These are phyloP conservation scores for Cairina moschata DNA, from an alignment of 2,113 vertebrate species.

Conservation along the genomic window DNA sequence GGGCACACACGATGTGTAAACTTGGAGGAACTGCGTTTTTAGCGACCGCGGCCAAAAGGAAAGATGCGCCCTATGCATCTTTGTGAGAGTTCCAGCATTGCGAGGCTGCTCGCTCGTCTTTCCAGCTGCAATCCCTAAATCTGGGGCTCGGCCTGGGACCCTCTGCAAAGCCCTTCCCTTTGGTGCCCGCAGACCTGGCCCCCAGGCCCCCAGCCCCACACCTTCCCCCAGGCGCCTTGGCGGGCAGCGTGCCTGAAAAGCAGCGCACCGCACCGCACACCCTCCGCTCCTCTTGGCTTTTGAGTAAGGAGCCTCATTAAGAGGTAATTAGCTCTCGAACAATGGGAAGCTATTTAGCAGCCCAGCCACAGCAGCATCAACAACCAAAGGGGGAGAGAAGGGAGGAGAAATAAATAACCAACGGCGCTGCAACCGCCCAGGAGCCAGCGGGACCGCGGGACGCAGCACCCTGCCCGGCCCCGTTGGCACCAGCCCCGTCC, in stretches of 20 bases:
- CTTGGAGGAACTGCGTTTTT: rapidly evolving
- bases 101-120: too few relatives aligned
- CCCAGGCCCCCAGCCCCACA: neutral
- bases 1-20: rapidly evolving
- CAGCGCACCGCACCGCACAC: neutral
- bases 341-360: slow-evolving; percentile 66
- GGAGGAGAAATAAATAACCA: slow-evolving; percentile 40
- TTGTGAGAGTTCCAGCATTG: too few relatives aligned
- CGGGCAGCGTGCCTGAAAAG: neutral
- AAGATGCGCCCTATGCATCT: neutral
- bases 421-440: neutral
- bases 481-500: rapidly evolving
- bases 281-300: neutral
- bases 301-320: slow-evolving; percentile 65
- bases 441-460: neutral
- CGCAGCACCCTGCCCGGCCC: neutral
- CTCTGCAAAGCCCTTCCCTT: neutral
- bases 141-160: rapidly evolving
- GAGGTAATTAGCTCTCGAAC: slow-evolving; percentile 69
- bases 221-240: neutral
- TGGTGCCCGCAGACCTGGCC: too few relatives aligned
- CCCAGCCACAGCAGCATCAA: slow-evolving; percentile 61
- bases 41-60: neutral
- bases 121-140: rapidly evolving
- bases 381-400: slow-evolving; percentile 20